These are phyloP conservation scores for Erythrocercus mccallii DNA, from an alignment of 2,113 vertebrate genomes.

Conservation along the genomic window DNA sequence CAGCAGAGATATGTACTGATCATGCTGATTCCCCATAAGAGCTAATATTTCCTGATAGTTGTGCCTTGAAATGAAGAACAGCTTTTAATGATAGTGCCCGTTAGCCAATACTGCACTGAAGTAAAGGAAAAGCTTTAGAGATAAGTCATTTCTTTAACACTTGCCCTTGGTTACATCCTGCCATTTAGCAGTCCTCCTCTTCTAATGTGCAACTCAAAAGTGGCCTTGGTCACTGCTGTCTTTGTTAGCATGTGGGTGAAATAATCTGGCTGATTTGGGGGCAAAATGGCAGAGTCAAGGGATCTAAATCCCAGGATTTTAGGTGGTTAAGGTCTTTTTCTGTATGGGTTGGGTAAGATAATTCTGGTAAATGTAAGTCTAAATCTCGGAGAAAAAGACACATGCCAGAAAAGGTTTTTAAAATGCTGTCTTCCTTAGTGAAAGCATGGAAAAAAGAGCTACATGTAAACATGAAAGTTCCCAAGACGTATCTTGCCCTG, in stretches of 20 bases:
- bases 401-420: neutral
- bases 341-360: neutral
- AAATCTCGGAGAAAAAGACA: neutral
- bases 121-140: neutral
- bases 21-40: neutral
- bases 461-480: neutral
- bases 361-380: neutral
- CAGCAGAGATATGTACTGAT: neutral
- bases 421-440: neutral
- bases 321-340: neutral
- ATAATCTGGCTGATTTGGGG: neutral
- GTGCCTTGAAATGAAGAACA: neutral
- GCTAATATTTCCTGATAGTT: neutral
- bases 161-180: neutral
- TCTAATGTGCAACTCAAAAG: neutral
- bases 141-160: neutral
- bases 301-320: neutral
- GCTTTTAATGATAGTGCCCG: neutral
- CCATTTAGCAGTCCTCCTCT: neutral
- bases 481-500: neutral
- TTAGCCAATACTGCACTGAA: neutral
- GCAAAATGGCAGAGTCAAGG: neutral
- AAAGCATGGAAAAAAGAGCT: neutral
- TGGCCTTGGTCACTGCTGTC: neutral
- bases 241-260: neutral